These are phyloP conservation scores for Acanthisitta chloris DNA, from an alignment of 2,113 vertebrate genomes.

Conservation along the genomic window DNA sequence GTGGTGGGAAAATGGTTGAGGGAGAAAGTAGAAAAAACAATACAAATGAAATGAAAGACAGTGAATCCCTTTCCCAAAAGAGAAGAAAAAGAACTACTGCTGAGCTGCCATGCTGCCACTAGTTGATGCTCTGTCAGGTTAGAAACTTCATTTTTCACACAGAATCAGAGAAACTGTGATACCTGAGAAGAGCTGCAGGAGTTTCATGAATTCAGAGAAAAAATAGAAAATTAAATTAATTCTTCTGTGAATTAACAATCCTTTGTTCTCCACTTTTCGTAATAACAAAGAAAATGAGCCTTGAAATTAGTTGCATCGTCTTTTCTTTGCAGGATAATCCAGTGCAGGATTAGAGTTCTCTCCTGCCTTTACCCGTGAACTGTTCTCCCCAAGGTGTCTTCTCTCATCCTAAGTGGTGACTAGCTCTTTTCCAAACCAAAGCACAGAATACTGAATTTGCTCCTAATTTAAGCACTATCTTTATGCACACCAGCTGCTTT, in stretches of 20 bases:
- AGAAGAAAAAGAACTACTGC: background rate
- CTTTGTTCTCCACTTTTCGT: background rate
- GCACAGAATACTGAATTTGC: background rate
- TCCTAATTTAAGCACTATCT: background rate
- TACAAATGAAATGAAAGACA: background rate
- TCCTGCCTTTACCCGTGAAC: background rate
- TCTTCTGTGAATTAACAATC: background rate
- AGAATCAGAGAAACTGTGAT: background rate
- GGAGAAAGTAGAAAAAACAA: background rate
- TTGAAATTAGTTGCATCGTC: background rate
- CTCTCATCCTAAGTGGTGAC: background rate
- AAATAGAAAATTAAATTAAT: background rate
- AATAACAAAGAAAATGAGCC: background rate
- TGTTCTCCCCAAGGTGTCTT: background rate
- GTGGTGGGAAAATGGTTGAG: slow-evolving; percentile 7
- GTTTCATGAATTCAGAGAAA: background rate
- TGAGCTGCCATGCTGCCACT: background rate
- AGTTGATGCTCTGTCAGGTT: background rate
- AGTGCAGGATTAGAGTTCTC: background rate
- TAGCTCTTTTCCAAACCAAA: background rate
- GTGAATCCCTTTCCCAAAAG: background rate
- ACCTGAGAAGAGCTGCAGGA: background rate
- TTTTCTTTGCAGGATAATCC: background rate
- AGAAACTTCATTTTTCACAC: background rate
- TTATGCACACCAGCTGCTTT: background rate